phyloP scores from a whole-genome alignment of 1,140 invertebrate species.

The Schlechtendalia chinensis region DNA sequence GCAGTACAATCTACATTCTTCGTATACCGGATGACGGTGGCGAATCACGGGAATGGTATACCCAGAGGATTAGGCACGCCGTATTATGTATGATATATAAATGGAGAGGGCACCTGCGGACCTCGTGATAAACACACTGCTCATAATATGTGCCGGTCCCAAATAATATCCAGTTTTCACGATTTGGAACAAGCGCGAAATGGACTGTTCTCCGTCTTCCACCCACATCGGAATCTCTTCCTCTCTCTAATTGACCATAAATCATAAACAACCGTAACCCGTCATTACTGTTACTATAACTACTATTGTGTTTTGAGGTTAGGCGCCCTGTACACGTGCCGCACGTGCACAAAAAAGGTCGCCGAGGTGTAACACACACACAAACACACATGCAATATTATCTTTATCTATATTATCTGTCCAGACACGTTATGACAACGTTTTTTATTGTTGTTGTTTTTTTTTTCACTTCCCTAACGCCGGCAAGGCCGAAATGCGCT shows the following conservation, averaged over 20 bases:
- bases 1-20: no score
- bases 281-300: slow-evolving; percentile 10
- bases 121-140: slow-evolving; percentile 12
- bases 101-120: neutral
- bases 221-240: neutral
- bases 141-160: neutral
- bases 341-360: neutral
- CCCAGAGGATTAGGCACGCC: neutral
- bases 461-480: no score
- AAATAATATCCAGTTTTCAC: slow-evolving; percentile 10
- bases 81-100: slow-evolving; percentile 5
- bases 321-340: neutral
- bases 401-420: no score
- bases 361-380: neutral
- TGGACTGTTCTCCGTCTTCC: neutral
- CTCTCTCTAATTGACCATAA: neutral
- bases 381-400: no score
- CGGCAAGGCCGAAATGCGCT: no score
- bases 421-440: no score
- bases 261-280: slow-evolving; percentile 5
- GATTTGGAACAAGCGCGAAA: slow-evolving; percentile 17
- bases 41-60: neutral
- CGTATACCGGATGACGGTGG: neutral
- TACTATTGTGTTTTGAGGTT: neutral
- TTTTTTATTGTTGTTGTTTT: no score